Percentiles rank a stretch among this genome's conserved stretches.
phyloP scores from a whole-genome alignment of 2,113 vertebrate genomes.

The Perccottus glenii region DNA sequence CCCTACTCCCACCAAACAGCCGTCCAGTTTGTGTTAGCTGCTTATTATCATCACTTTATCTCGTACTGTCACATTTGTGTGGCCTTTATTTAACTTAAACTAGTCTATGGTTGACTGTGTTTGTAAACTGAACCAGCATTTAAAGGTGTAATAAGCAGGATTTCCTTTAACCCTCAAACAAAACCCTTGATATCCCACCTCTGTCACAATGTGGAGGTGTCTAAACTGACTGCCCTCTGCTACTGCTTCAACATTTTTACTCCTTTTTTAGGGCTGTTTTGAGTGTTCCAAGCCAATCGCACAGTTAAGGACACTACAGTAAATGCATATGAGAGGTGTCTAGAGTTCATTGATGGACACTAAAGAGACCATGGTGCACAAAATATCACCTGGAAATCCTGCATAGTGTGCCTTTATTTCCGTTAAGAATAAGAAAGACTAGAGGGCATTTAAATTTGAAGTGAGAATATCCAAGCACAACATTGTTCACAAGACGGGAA shows the following conservation, averaged over 20 bases:
- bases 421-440: neutral
- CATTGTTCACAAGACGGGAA: neutral
- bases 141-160: neutral
- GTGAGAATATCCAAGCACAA: neutral
- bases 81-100: slow-evolving; percentile 30
- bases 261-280: too few relatives aligned
- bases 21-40: neutral
- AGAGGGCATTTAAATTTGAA: neutral
- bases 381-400: neutral
- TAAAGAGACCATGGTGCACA: neutral
- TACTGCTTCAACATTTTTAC: too few relatives aligned
- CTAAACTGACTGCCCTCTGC: too few relatives aligned
- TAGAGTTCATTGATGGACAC: neutral
- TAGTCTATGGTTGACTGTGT: neutral
- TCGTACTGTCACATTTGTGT: neutral
- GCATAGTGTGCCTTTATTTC: neutral
- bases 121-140: neutral
- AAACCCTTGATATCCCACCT: too few relatives aligned
- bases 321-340: neutral
- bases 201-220: too few relatives aligned
- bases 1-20: slow-evolving; percentile 26
- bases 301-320: too few relatives aligned
- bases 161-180: too few relatives aligned
- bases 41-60: neutral
- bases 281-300: too few relatives aligned